Evolutionary conservation across 2,113 vertebrate genomes (phyloP).

Genomic region (Riparia riparia): DNA sequence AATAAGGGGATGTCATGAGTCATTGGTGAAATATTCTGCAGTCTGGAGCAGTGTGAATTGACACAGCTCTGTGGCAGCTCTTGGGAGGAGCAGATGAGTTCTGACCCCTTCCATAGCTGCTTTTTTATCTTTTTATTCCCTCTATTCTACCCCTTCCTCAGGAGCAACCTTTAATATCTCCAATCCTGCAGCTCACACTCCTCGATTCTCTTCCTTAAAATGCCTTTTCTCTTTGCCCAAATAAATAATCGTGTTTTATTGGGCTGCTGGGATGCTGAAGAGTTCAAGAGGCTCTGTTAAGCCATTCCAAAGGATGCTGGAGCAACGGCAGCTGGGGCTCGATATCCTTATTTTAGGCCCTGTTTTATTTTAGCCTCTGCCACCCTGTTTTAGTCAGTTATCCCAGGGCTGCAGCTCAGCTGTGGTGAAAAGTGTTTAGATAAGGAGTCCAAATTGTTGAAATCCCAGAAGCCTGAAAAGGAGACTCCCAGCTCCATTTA

Average conservation of each 20-base stretch:
- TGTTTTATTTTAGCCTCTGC: not conserved
- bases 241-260: not conserved
- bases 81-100: not conserved
- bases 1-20: slow-evolving; percentile 43
- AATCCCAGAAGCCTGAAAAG: not conserved
- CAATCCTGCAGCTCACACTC: not conserved
- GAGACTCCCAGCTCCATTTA: not conserved
- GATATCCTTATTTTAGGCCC: not conserved
- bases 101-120: not conserved
- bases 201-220: not conserved
- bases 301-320: not conserved
- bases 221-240: not conserved
- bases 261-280: not conserved
- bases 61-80: slow-evolving; percentile 5
- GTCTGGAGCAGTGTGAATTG: not conserved
- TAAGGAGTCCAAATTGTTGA: not conserved
- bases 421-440: not conserved
- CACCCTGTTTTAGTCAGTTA: not conserved
- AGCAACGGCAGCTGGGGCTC: not conserved
- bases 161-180: not conserved
- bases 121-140: not conserved
- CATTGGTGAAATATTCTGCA: slow-evolving; percentile 8
- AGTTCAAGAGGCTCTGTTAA: not conserved
- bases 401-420: not conserved
- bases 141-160: not conserved